Evolutionary conservation across 1,140 invertebrate species (phyloP).

Genomic region (Drosophila ficusphila): DNA sequence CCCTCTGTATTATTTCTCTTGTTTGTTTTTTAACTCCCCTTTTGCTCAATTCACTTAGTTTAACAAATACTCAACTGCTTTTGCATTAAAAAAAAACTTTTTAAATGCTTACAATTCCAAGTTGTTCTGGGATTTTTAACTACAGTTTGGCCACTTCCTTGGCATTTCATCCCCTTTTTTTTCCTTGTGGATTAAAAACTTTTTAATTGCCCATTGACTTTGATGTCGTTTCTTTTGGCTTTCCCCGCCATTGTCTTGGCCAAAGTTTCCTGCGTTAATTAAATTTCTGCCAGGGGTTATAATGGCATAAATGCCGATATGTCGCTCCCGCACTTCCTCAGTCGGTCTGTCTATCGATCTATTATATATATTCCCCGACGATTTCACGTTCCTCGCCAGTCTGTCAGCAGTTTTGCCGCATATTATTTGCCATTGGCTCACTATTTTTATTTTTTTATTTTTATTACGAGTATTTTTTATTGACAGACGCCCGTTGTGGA

Average conservation of each 20-base stretch:
- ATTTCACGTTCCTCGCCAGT: not conserved
- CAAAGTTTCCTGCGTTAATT: slow-evolving; percentile 55
- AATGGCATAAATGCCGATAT: slow-evolving; percentile 68
- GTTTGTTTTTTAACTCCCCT: not conserved
- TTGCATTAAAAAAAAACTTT: slow-evolving; percentile 1
- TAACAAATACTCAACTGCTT: slow-evolving; percentile 20
- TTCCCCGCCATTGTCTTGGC: slow-evolving; percentile 38
- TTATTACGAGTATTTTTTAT: slow-evolving; percentile 56
- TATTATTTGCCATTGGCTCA: slow-evolving; percentile 68
- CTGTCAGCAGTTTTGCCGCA: slow-evolving; percentile 59
- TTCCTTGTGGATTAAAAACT: slow-evolving; percentile 47
- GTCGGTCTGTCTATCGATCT: slow-evolving; percentile 20
- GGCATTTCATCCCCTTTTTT: not conserved
- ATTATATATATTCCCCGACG: slow-evolving; percentile 4
- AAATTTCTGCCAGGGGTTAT: slow-evolving; percentile 60
- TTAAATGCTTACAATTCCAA: slow-evolving; percentile 37
- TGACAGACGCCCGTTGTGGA: slow-evolving; percentile 57
- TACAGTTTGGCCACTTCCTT: slow-evolving; percentile 5
- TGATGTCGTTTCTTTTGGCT: slow-evolving; percentile 33
- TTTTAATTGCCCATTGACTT: slow-evolving; percentile 69
- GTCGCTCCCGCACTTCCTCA: slow-evolving; percentile 6
- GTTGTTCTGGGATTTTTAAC: slow-evolving; percentile 13
- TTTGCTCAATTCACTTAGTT: not conserved
- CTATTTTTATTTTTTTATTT: slow-evolving; percentile 33
- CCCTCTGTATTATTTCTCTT: too few species aligned